Evolutionary conservation across 2,888 invertebrate species (phyloP), one percentile per base, ranked within the genome.

Genomic region (Drosophila borborema): DNA sequence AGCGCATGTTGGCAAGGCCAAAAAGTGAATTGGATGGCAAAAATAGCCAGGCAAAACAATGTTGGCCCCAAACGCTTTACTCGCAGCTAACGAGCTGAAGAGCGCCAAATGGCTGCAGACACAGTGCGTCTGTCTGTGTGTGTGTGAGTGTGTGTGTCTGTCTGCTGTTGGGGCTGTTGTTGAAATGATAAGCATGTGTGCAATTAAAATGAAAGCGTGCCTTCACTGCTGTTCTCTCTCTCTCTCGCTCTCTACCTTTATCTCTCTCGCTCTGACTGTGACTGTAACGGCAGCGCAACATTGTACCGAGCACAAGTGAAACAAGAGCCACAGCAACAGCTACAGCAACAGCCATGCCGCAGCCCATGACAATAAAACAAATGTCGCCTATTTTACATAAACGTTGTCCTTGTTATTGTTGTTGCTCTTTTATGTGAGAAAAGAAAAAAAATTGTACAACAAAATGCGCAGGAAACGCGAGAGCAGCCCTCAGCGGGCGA

Each of bases 121-220:
- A 46, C 66, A 66, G 70, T 64, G 67, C 43, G 14, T 46, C 5
- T 34, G 28, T 20, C 6, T 41, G 40, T 55, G 43, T 58, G 38
- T 40, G 10, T 36, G 45, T 55, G 43, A 16, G 40, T 41, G 8
- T 28, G 34, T 36, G 10, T 40, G 45, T 45, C 43, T 60, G 41
- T 46, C 23, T 23, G 43, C 56, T 70, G 71, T 61, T 65, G 80
- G 63, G 63, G 65, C 86, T 89, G 85, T 77, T 82, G 89, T 82
- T 89, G 82, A 87, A 87, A 89, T 89, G 88, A 89, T 89, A 89
- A 89, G 90, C 86, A 86, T 89, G 86, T 89, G 86, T 87, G 90
- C 86, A 86, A 86, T 86, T 86, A 86, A 86, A 89, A 87, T 89
- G 88, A 87, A 85, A 86, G 90, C 88, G 88, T 89, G 87, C 81